Evolutionary conservation across 1,140 invertebrate species (phyloP), one percentile per base, ranked within the genome.

Genomic region (Drosophila pallidifrons): DNA sequence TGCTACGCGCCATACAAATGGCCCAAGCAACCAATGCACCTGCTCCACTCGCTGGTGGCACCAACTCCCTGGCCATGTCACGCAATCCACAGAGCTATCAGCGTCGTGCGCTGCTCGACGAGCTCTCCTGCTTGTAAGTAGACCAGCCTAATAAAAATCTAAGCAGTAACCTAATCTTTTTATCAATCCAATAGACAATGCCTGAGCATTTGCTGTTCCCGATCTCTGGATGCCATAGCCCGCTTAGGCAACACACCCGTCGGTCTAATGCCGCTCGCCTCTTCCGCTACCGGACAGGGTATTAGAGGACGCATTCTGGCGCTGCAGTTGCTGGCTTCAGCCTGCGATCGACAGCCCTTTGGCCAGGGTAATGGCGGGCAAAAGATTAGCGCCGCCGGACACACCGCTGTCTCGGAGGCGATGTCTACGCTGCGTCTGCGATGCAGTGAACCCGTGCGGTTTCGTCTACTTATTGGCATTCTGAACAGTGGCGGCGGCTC

Each of bases 371-470:
- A 83, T 80, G 69, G 91, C 0, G 76, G 91, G 3, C 92, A 81
- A 77, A 93, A 79, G 52, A 76, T 82, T 32, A 80, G 79, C 20
- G 73, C 65, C 3, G 93, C 93, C 8, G 97, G 97, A 5, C 96
- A 97, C 92, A 94, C 94, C 0, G 95, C 96, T 66, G 96, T 98
- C 8, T 96, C 97, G 0, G 98, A 99, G 92, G 97, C 98, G 0
- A 95, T 99, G 63, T 97, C 97, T 0, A 98, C 97, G 0, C 93
- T 99, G 45, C 94, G 98, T 11, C 93, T 99, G 0, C 94, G 97
- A 35, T 98, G 97, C 88, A 98, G 97, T 16, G 98, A 99, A 91
- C 97, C 97, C 0, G 97, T 98, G 3, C 94, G 98, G 78, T 99
- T 98, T 93, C 95, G 98, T 60, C 96, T 99, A 85, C 94, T 99